phyloP scores from a whole-genome alignment of 2,888 invertebrate species.

The Phragmatobia fuliginosa region DNA sequence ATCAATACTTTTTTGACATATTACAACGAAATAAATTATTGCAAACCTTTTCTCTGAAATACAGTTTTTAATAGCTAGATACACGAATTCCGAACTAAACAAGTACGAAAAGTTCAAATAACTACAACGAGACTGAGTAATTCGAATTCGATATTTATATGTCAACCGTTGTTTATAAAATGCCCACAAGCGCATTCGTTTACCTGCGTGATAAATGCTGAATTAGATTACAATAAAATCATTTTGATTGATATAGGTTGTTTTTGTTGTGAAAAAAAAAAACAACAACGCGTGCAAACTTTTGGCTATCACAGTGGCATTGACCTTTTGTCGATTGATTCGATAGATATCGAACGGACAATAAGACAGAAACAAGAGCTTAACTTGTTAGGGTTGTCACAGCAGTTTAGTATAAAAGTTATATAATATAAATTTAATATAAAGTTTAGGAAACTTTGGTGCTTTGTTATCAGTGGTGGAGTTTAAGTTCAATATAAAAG shows the following conservation, averaged over 20 bases:
- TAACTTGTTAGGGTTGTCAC: slow-evolving; percentile 42
- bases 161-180: slow-evolving; percentile 32
- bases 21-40: slow-evolving; percentile 11
- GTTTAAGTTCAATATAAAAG: slow-evolving; percentile 29
- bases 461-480: slow-evolving; percentile 28
- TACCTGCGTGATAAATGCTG: slow-evolving; percentile 24
- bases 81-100: slow-evolving; percentile 16
- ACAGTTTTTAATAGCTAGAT: slow-evolving; percentile 1
- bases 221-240: slow-evolving; percentile 38
- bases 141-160: slow-evolving; percentile 23
- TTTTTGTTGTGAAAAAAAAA: slow-evolving; percentile 54
- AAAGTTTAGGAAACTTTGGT: slow-evolving; percentile 28
- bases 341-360: slow-evolving; percentile 57
- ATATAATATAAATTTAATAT: slow-evolving; percentile 24
- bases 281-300: slow-evolving; percentile 54
- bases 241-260: slow-evolving; percentile 48
- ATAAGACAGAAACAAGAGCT: slow-evolving; percentile 45
- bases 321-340: slow-evolving; percentile 59
- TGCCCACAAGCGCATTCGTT: slow-evolving; percentile 2
- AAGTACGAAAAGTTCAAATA: slow-evolving; percentile 12
- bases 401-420: slow-evolving; percentile 35
- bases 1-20: slow-evolving; percentile 1
- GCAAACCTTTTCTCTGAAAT: slow-evolving; percentile 5
- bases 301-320: slow-evolving; percentile 55
- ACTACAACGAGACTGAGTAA: slow-evolving; percentile 23